phyloP scores from a whole-genome alignment of 2,113 vertebrate genomes.

The cat (Felis catus) region DNA sequence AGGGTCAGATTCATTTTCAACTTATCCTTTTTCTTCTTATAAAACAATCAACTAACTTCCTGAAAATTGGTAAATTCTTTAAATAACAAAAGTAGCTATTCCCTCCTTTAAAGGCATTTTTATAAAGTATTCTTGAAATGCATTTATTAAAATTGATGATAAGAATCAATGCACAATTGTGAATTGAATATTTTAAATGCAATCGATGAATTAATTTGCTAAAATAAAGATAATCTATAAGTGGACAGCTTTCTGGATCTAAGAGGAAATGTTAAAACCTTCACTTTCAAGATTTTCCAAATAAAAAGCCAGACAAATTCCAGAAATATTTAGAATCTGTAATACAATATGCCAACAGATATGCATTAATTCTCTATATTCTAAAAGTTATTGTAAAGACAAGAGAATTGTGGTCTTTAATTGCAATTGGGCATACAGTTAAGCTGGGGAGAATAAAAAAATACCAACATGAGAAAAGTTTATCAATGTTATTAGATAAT shows the following conservation, averaged over 20 bases:
- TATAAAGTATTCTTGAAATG: slow-evolving; percentile 53
- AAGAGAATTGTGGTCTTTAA: not conserved
- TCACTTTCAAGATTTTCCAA: slow-evolving; percentile 30
- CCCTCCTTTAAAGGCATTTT: slow-evolving; percentile 29
- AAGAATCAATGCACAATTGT: slow-evolving; percentile 41
- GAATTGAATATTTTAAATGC: slow-evolving; percentile 57
- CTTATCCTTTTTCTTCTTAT: slow-evolving; percentile 41
- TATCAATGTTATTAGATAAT: not conserved
- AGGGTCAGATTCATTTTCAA: slow-evolving; percentile 45
- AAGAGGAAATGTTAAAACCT: slow-evolving; percentile 36
- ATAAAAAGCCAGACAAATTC: not conserved
- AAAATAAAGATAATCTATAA: slow-evolving; percentile 28
- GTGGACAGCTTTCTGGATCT: not conserved
- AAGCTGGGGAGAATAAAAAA: not conserved
- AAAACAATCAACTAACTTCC: slow-evolving; percentile 52
- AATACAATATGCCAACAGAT: slow-evolving; percentile 27
- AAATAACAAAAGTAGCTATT: slow-evolving; percentile 55
- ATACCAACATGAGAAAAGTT: not conserved
- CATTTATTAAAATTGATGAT: slow-evolving; percentile 47
- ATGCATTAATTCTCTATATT: not conserved
- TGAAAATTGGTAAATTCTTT: slow-evolving; percentile 46
- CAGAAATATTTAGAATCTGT: slow-evolving; percentile 13
- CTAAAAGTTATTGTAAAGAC: not conserved
- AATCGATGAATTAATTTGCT: slow-evolving; percentile 42
- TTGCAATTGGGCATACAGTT: not conserved